Evolutionary conservation across 2,113 vertebrate genomes (phyloP).

Genomic region (Chaenocephalus aceratus): DNA sequence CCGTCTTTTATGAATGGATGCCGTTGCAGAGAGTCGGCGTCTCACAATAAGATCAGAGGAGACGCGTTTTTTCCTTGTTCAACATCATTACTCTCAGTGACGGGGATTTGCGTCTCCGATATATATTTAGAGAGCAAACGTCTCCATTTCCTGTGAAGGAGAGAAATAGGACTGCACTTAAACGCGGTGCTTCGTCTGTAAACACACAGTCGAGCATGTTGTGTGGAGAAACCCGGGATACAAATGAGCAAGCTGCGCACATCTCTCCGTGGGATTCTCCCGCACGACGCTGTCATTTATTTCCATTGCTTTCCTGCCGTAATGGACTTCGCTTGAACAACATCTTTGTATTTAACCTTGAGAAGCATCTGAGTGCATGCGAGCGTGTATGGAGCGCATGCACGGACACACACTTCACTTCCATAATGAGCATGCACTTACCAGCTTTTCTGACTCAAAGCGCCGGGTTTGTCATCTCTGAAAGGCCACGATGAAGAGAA

Average conservation of each 20-base stretch:
- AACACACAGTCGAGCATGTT: slow-evolving; percentile 71
- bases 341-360: slow-evolving; percentile 81
- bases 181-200: slow-evolving; percentile 66
- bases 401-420: slow-evolving; percentile 49
- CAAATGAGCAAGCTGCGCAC: slow-evolving; percentile 61
- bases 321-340: slow-evolving; percentile 73
- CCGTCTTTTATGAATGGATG: background rate
- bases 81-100: slow-evolving; percentile 63
- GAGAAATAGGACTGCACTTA: slow-evolving; percentile 57
- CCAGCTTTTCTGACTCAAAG: slow-evolving; percentile 43
- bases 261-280: slow-evolving; percentile 71
- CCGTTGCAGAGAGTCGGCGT: background rate
- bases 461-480: slow-evolving; percentile 29
- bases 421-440: slow-evolving; percentile 39
- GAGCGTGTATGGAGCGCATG: slow-evolving; percentile 30
- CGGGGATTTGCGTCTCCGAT: slow-evolving; percentile 70
- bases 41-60: slow-evolving; percentile 22
- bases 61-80: slow-evolving; percentile 15
- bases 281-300: slow-evolving; percentile 72
- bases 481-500: slow-evolving; percentile 38
- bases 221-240: slow-evolving; percentile 52
- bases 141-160: slow-evolving; percentile 72
- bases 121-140: slow-evolving; percentile 68
- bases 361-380: slow-evolving; percentile 65
- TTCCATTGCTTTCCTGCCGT: slow-evolving; percentile 70